Percentiles rank a stretch among this genome's conserved stretches.
Evolutionary conservation across 1,140 invertebrate genomes (phyloP).

Genomic region (Macrotrachela quadricornifera): DNA sequence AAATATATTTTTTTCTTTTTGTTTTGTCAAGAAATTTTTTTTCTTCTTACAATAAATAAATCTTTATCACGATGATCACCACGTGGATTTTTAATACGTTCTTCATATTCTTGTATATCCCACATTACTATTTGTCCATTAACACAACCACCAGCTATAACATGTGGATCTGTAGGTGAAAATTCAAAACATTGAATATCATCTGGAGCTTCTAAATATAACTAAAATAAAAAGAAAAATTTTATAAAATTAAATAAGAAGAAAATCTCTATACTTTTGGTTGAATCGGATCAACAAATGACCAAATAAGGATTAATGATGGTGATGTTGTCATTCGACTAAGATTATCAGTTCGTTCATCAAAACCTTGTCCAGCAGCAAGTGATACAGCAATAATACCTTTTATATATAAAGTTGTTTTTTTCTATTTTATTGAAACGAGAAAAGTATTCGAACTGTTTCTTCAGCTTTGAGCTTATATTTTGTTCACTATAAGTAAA

Average conservation of each 20-base stretch:
- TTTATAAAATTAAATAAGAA: no score
- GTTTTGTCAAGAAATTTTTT: no score
- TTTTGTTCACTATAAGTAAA: no score
- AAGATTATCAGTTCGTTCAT: conserved; percentile 28
- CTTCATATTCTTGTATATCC: conserved; percentile 29
- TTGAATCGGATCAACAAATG: conserved; percentile 32
- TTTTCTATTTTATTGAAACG: background rate
- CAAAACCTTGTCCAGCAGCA: conserved; percentile 26
- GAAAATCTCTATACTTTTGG: conserved; percentile 16
- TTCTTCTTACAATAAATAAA: conserved; percentile 4
- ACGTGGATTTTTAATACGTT: conserved; percentile 22
- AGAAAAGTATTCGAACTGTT: background rate
- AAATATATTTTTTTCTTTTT: background rate
- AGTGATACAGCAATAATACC: conserved; percentile 30
- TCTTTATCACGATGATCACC: conserved; percentile 7
- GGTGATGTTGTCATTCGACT: conserved; percentile 29
- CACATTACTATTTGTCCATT: conserved; percentile 35
- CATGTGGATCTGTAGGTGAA: conserved; percentile 28
- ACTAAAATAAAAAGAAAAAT: background rate
- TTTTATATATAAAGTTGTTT: conserved; percentile 10
- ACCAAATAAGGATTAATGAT: conserved; percentile 33
- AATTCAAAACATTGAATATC: conserved; percentile 32
- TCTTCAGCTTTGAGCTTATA: no score
- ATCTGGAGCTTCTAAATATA: conserved; percentile 32
- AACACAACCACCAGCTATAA: conserved; percentile 32